phyloP scores from a whole-genome alignment of 2,113 vertebrate genomes.

The Apteryx owenii region DNA sequence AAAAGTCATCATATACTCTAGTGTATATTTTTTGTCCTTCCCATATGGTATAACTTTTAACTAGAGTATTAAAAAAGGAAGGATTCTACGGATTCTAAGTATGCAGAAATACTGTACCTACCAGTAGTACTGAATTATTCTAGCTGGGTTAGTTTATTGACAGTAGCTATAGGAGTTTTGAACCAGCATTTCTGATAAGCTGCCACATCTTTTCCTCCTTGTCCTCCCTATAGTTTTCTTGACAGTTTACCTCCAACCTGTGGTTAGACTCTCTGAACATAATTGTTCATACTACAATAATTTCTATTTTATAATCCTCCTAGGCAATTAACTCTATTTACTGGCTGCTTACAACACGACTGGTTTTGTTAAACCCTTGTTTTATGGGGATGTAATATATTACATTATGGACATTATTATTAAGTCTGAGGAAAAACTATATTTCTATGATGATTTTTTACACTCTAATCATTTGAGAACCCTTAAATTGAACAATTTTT shows the following conservation, averaged over 20 bases:
- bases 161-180: not conserved
- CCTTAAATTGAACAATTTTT: constrained; percentile 72
- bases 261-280: not conserved
- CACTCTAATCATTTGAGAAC: constrained; percentile 76
- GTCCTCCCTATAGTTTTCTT: not conserved
- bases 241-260: not conserved
- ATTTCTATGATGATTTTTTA: constrained; percentile 82
- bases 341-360: not conserved
- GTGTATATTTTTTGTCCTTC: not conserved
- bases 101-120: not conserved
- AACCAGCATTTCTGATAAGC: not conserved
- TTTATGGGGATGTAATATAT: not conserved
- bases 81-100: not conserved
- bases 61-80: not conserved
- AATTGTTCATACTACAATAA: not conserved
- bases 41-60: not conserved
- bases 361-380: not conserved
- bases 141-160: not conserved
- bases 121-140: not conserved
- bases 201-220: not conserved
- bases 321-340: constrained; percentile 8
- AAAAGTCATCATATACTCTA: constrained; percentile 76
- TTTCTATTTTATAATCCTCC: not conserved
- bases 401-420: not conserved
- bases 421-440: not conserved